Percentiles rank a stretch among this genome's conserved stretches.
Conservation (phyloP, 2,797 vertebrate genomes). For the Lepidocolaptes lacrymiger region DNA sequence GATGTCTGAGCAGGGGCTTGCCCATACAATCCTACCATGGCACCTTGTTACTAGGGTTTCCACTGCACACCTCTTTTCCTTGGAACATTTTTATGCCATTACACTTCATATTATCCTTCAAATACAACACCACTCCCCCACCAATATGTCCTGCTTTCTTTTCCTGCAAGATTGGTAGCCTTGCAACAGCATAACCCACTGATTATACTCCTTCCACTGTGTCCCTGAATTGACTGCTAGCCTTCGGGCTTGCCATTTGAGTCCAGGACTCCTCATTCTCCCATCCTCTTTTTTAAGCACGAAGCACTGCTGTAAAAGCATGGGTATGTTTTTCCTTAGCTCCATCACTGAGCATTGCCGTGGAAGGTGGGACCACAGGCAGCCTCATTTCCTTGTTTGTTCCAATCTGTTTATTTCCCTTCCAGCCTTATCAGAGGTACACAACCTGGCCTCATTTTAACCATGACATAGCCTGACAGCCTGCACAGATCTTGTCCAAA, state of each 20-base stretch:
- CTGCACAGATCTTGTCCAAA: neutral
- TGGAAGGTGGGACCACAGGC: neutral
- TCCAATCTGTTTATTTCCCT: neutral
- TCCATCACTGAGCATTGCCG: neutral
- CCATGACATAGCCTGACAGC: neutral
- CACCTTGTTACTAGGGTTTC: neutral
- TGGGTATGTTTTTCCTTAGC: neutral
- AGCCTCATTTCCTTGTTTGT: neutral
- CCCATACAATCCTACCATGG: neutral
- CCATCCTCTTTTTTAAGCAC: neutral
- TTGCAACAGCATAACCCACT: neutral
- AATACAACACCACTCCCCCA: neutral
- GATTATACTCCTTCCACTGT: neutral
- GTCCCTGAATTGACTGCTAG: neutral
- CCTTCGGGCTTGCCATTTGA: neutral
- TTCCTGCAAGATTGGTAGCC: neutral
- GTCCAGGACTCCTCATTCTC: neutral
- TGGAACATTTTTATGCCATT: neutral
- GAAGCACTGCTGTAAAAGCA: neutral
- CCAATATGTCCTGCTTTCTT: neutral
- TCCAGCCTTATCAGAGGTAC: neutral
- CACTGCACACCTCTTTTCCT: neutral
- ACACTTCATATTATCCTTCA: neutral
- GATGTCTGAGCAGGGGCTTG: accelerated
- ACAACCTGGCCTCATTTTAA: neutral